These are phyloP conservation scores for Pyrgilauda ruficollis DNA, from an alignment of 2,113 vertebrate species.

Conservation along the genomic window DNA sequence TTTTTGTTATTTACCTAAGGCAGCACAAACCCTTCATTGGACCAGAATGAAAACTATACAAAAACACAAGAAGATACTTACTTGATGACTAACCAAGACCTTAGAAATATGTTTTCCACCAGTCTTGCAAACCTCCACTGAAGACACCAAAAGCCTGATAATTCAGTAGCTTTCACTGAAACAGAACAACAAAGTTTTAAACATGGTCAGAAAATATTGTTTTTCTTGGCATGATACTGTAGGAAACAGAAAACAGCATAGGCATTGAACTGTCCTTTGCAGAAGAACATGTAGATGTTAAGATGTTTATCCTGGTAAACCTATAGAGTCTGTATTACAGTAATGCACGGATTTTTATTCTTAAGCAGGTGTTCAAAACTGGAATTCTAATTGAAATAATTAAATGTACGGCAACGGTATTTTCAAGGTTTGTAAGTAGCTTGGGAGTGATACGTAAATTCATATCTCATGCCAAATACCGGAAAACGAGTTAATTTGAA, in stretches of 20 bases:
- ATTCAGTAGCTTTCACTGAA: slow-evolving; percentile 18
- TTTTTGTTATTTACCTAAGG: not conserved
- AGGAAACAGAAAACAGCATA: not conserved
- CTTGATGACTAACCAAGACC: not conserved
- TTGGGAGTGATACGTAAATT: not conserved
- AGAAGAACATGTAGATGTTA: not conserved
- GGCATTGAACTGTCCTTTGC: not conserved
- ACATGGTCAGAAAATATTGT: not conserved
- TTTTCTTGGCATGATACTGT: not conserved
- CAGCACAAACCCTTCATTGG: not conserved
- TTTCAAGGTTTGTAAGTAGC: not conserved
- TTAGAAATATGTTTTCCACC: not conserved
- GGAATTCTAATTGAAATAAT: not conserved
- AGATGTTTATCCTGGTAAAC: not conserved
- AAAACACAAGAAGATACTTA: not conserved
- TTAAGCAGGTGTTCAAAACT: not conserved
- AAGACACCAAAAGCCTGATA: not conserved
- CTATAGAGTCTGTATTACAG: not conserved
- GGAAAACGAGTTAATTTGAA: not conserved
- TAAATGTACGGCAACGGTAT: not conserved
- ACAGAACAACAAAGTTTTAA: not conserved
- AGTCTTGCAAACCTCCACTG: not conserved
- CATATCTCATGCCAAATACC: not conserved
- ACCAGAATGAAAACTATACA: not conserved
- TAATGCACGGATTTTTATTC: not conserved